These are phyloP conservation scores for Eunapius fragilis DNA, from an alignment of 37 sponge, comb jelly and placozoan species.

Conservation along the genomic window DNA sequence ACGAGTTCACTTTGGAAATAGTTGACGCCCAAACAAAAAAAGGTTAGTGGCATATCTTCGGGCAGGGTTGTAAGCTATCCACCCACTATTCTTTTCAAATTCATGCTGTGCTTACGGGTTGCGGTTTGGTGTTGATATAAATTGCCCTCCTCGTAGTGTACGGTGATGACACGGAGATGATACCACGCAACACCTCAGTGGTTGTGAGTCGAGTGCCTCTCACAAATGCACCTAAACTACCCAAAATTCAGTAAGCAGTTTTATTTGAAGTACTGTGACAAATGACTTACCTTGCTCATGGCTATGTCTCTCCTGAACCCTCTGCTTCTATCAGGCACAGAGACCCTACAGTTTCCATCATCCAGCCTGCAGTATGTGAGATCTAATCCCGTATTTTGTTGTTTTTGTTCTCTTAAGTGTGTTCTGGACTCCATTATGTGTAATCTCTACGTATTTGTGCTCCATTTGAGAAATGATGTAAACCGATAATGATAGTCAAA, in stretches of 20 bases:
- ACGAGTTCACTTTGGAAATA: conserved; percentile 61
- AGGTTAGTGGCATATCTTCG: conserved; percentile 47
- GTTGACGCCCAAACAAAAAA: conserved; percentile 81
- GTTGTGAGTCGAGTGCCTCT: conserved; percentile 70
- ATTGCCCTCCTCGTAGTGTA: conserved; percentile 60
- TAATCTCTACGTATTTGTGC: neutral
- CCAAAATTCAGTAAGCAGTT: conserved; percentile 54
- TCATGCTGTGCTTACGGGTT: neutral
- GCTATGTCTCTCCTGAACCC: neutral
- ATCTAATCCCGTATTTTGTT: neutral
- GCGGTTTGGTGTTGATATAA: neutral
- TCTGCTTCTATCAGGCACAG: conserved; percentile 25
- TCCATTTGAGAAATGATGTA: neutral
- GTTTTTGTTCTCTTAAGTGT: neutral
- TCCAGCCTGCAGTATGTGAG: conserved; percentile 60
- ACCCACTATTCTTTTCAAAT: neutral
- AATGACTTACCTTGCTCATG: neutral
- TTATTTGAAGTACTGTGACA: neutral
- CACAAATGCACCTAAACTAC: conserved; percentile 23
- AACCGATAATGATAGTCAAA: neutral
- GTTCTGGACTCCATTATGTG: neutral
- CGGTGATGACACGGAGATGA: conserved; percentile 72
- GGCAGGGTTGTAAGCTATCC: neutral
- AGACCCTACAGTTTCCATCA: conserved; percentile 26
- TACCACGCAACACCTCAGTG: conserved; percentile 83